phyloP scores from a whole-genome alignment of 2,113 vertebrate genomes.

The Gymnogyps californianus region DNA sequence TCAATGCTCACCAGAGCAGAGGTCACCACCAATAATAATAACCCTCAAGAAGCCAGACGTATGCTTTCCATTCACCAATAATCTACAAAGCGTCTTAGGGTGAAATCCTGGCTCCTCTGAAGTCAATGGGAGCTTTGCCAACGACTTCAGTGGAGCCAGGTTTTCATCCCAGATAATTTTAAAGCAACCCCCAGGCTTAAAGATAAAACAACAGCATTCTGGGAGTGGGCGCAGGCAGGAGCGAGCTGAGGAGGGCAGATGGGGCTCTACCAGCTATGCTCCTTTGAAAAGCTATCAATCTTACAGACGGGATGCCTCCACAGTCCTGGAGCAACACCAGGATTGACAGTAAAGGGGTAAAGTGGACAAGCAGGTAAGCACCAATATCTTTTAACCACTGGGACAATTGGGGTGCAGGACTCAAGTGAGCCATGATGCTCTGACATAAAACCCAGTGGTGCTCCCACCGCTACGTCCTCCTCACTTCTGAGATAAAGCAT shows the following conservation, averaged over 20 bases:
- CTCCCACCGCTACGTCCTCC: neutral
- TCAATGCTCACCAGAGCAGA: slow-evolving; percentile 58
- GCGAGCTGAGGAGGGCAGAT: neutral
- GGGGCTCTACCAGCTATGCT: neutral
- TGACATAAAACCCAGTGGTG: neutral
- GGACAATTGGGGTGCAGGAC: neutral
- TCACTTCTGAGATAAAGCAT: neutral
- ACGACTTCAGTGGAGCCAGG: slow-evolving; percentile 48
- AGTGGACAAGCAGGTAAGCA: neutral
- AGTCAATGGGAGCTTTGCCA: slow-evolving; percentile 64
- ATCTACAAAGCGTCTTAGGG: slow-evolving; percentile 59
- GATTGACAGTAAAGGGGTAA: neutral
- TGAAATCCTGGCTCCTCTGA: slow-evolving; percentile 63
- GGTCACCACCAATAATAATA: slow-evolving; percentile 60
- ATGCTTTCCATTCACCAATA: slow-evolving; percentile 64
- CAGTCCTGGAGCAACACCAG: neutral
- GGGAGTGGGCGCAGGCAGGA: neutral
- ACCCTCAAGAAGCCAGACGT: slow-evolving; percentile 47
- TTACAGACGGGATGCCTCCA: neutral
- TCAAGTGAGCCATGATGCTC: neutral
- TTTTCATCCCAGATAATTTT: slow-evolving; percentile 58
- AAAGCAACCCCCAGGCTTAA: slow-evolving; percentile 51
- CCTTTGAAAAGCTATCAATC: neutral
- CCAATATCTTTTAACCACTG: neutral
- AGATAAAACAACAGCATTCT: slow-evolving; percentile 18